These are phyloP conservation scores for Lutraria lutraria DNA, from an alignment of 2,888 invertebrate genomes.

Conservation along the genomic window DNA sequence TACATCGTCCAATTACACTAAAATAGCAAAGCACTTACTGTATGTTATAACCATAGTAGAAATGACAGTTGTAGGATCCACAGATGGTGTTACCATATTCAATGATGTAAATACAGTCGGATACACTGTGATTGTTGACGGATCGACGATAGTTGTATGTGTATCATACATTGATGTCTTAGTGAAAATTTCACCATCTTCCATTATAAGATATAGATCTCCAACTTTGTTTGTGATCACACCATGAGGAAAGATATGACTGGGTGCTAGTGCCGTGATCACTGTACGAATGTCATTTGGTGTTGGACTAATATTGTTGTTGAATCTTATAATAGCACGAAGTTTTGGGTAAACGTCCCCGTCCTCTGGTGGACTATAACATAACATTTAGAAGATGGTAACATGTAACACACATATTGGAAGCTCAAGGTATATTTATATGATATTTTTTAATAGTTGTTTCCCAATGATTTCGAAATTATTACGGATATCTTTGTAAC, in stretches of 20 bases:
- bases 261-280: constrained; percentile 33
- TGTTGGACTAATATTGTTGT: constrained; percentile 25
- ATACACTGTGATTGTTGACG: constrained; percentile 24
- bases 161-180: constrained; percentile 39
- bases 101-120: constrained; percentile 54
- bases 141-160: constrained; percentile 6
- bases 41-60: constrained; percentile 42
- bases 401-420: too few species aligned
- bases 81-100: constrained; percentile 35
- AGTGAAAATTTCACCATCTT: constrained; percentile 21
- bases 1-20: too few species aligned
- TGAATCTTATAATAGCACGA: constrained; percentile 47
- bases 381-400: too few species aligned
- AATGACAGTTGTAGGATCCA: neutral
- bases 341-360: constrained; percentile 34
- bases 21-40: neutral
- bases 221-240: constrained; percentile 54
- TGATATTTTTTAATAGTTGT: too few species aligned
- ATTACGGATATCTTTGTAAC: too few species aligned
- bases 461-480: too few species aligned
- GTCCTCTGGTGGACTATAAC: constrained; percentile 47
- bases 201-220: constrained; percentile 54
- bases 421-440: too few species aligned
- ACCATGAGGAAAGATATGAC: constrained; percentile 47
- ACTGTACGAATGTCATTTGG: constrained; percentile 39